Evolutionary conservation across 2,113 vertebrate species (phyloP), one percentile per base, ranked within the genome.

Genomic region (Verasper variegatus): DNA sequence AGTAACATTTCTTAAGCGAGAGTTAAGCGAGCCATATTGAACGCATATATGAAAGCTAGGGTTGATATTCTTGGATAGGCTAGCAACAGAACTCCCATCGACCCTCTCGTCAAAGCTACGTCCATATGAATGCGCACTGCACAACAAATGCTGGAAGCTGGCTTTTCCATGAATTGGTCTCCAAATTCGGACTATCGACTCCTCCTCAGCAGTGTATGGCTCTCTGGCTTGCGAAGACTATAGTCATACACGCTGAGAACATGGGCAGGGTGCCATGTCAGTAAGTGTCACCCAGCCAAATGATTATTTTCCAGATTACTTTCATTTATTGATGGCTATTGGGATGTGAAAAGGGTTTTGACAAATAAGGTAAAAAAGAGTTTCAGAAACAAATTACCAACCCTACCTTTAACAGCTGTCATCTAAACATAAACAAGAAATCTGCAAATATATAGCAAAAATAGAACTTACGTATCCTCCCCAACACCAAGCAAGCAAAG

Each of bases 401-500:
- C 40, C 12, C 40, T 42, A 42, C 12, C 40, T 42, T 79, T 68
- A 84, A 86, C 81, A 21, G 57, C 64, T 10, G 12, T 55, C 37
- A 58, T 12, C 69, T 64, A 68, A 60, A 74, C 57, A 57, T 64
- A 68, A 60, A 74, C 57, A 57, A 57, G 23, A 81, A 13, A 63
- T 73, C 40, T 45, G 52, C 26, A 71, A 78, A 61, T 45, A 68
- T 21, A 52, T 0, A 58, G 17, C 26, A 52, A 67, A 80, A 31
- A 66, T 24, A 27, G 64, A 61, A 47, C 31, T 65, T 63, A 49
- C 24, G 11, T 24, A 47, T 49, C 64, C 5, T 79, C 26, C 60
- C 49, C 56, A 80, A 27, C 18, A 71, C 49, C 17, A 20, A 74
- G 58, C 51, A 80, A 83, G 42, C 59, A 42, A 76, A 81, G 74